Percentiles rank a stretch among this genome's conserved stretches.
phyloP scores from a whole-genome alignment of 2,113 vertebrate genomes.

The Hippocampus guttulatus region DNA sequence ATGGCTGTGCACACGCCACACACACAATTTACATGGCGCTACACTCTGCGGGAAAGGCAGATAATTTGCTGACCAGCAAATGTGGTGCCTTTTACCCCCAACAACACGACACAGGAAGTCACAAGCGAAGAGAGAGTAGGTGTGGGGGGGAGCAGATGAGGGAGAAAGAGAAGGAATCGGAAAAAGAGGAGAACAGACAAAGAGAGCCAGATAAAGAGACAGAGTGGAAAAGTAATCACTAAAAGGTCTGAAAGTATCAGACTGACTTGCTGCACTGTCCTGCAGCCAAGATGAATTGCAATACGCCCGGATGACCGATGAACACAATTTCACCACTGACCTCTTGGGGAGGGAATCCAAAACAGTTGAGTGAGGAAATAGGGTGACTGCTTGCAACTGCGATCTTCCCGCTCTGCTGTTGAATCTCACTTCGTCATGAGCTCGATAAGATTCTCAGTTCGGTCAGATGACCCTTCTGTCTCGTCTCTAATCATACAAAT shows the following conservation, averaged over 20 bases:
- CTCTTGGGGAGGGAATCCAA: conserved; percentile 21
- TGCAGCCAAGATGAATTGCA: conserved; percentile 43
- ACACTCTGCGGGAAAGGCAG: conserved; percentile 26
- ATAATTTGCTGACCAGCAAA: conserved; percentile 57
- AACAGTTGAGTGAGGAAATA: conserved; percentile 29
- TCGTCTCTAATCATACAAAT: background rate
- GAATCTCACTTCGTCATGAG: conserved; percentile 1
- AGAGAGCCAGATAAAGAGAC: conserved; percentile 38
- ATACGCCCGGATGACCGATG: conserved; percentile 42
- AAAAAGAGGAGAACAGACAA: background rate
- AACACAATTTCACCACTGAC: conserved; percentile 41
- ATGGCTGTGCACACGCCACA: conserved; percentile 30
- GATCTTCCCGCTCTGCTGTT: conserved; percentile 18
- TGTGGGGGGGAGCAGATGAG: conserved; percentile 1
- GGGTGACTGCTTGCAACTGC: conserved; percentile 17
- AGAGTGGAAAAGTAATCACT: conserved; percentile 53
- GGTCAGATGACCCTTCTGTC: background rate
- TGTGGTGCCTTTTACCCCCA: conserved; percentile 26
- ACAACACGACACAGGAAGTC: conserved; percentile 37
- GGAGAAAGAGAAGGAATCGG: background rate
- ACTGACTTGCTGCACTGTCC: conserved; percentile 49
- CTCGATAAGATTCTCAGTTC: background rate
- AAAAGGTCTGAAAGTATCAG: conserved; percentile 55
- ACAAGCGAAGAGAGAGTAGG: conserved; percentile 6
- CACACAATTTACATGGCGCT: background rate